Conservation (phyloP, 2,113 vertebrate species). For the Turnix velox region DNA sequence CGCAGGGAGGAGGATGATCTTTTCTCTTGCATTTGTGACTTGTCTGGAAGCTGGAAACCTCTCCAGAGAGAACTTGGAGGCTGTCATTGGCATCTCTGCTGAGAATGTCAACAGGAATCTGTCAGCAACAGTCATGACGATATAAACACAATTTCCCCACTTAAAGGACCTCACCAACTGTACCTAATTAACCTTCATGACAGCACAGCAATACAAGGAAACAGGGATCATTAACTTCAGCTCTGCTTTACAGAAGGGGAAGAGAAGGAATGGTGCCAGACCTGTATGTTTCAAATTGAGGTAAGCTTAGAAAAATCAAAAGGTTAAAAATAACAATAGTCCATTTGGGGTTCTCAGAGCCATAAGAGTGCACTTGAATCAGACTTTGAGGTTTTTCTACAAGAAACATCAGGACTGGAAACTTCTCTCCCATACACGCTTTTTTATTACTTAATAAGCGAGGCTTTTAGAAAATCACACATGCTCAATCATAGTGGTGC, state of each 20-base stretch:
- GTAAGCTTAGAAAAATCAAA: neutral
- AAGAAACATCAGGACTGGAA: neutral
- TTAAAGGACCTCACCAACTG: neutral
- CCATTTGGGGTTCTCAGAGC: neutral
- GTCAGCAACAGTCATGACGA: neutral
- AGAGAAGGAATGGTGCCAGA: neutral
- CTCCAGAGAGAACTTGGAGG: neutral
- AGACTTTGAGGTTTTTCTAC: neutral
- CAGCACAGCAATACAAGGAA: constrained; percentile 27
- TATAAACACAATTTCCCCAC: neutral
- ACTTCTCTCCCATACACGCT: neutral
- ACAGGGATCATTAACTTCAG: constrained; percentile 52
- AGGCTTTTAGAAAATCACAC: neutral
- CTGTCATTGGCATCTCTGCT: neutral
- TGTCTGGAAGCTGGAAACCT: neutral
- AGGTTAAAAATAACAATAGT: constrained; percentile 43
- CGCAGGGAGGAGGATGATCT: neutral
- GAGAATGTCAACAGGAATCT: constrained; percentile 5
- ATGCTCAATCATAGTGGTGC: neutral
- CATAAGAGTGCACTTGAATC: neutral
- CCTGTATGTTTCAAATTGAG: neutral
- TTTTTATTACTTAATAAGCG: neutral
- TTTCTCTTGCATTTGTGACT: neutral
- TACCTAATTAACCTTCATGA: constrained; percentile 54
- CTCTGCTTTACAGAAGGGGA: neutral